These are phyloP conservation scores for Empis stercorea DNA, from an alignment of 2,888 invertebrate genomes.

Conservation along the genomic window DNA sequence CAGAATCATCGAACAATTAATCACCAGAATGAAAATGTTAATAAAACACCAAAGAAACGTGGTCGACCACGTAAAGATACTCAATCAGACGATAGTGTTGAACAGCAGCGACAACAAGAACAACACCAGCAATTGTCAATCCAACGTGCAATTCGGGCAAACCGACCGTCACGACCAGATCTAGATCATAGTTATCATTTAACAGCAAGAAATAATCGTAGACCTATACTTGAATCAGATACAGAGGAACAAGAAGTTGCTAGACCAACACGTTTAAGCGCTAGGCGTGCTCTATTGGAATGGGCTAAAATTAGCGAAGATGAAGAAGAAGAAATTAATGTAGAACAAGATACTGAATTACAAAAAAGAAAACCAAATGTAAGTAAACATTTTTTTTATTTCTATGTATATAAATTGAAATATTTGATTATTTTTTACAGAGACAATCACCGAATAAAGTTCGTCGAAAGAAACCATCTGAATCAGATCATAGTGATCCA, in stretches of 20 bases:
- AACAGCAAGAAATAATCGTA: constrained; percentile 24
- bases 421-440: constrained; percentile 1
- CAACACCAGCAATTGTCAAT: constrained; percentile 5
- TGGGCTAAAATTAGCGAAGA: constrained; percentile 32
- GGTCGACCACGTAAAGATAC: constrained; percentile 19
- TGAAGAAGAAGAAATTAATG: constrained; percentile 23
- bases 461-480: constrained; percentile 9
- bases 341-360: constrained; percentile 26
- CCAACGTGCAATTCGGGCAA: constrained; percentile 22
- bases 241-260: constrained; percentile 22
- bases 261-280: constrained; percentile 30
- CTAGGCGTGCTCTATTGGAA: constrained; percentile 27
- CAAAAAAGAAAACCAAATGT: neutral
- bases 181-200: constrained; percentile 35
- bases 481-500: constrained; percentile 10
- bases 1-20: constrained; percentile 2
- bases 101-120: constrained; percentile 5
- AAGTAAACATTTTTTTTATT: neutral
- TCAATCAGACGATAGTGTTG: constrained; percentile 3
- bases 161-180: constrained; percentile 24
- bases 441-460: neutral
- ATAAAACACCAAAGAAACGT: constrained; percentile 21
- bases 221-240: constrained; percentile 26
- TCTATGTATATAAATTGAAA: neutral
- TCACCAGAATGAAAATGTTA: neutral